These are phyloP conservation scores for Protonibea diacanthus DNA, from an alignment of 2,797 vertebrate genomes.

Conservation along the genomic window DNA sequence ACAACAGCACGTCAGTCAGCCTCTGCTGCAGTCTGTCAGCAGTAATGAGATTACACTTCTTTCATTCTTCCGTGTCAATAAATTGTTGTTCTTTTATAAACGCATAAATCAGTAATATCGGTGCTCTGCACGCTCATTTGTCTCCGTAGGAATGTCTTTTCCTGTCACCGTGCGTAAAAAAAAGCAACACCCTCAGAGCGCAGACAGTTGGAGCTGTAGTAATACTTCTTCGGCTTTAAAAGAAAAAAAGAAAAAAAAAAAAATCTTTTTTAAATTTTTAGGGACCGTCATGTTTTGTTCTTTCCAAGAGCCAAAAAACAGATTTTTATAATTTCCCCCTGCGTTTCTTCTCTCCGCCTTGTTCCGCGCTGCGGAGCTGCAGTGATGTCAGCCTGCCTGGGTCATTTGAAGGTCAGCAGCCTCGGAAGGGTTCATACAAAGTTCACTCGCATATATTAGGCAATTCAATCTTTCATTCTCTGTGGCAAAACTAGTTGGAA, in stretches of 20 bases:
- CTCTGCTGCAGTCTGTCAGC: neutral
- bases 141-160: constrained; percentile 12
- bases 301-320: constrained; percentile 17
- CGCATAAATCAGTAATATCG: neutral
- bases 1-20: neutral
- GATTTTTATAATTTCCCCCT: constrained; percentile 28
- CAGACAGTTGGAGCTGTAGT: neutral
- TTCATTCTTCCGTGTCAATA: neutral
- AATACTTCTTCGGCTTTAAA: neutral
- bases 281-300: constrained; percentile 19
- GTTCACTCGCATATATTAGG: constrained; percentile 99
- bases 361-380: constrained; percentile 75
- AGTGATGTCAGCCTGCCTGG: constrained; percentile 97
- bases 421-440: constrained; percentile 97
- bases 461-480: constrained; percentile 97
- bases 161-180: constrained; percentile 23
- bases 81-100: neutral
- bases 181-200: neutral
- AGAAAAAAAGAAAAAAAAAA: neutral
- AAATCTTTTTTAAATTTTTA: neutral
- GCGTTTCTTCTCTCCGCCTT: constrained; percentile 71
- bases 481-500: constrained; percentile 96
- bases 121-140: neutral
- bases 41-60: neutral
- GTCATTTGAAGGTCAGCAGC: constrained; percentile 99